Evolutionary conservation across 2,888 invertebrate species (phyloP), one percentile per base, ranked within the genome.

Genomic region (Trachelus stipa): DNA sequence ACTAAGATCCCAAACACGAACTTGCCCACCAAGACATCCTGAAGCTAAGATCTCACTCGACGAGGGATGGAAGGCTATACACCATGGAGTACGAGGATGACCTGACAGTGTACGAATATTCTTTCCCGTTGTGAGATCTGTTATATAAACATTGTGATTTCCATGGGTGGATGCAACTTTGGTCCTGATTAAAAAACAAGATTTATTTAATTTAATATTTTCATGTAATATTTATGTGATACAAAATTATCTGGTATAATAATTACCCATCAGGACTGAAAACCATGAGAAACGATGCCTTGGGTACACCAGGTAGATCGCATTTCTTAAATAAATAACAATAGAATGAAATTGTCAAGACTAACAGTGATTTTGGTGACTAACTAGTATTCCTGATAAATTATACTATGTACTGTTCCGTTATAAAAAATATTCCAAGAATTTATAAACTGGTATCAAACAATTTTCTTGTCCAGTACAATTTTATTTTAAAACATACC

Each of bases 31-130:
- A 1, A 98, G 93, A 90, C 97, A 98, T 1, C 97, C 97, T 1
- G 97, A 96, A 35, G 97, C 97, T 73, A 98, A 93, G 75, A 98
- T 95, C 87, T 97, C 95, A 88, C 96, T 95, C 79, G 95, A 96
- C 11, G 95, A 95, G 0, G 97, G 97, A 92, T 97, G 97, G 91
- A 97, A 98, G 71, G 96, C 96, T 76, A 97, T 94, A 88, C 97
- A 97, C 98, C 98, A 98, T 1, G 97, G 97, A 23, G 97, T 97
- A 68, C 97, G 93, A 2, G 97, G 97, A 91, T 98, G 97, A 0
- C 97, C 97, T 68, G 94, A 93, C 77, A 97, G 91, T 69, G 95
- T 96, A 85, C 95, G 94, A 34, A 96, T 94, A 88, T 96, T 95
- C 89, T 95, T 95, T 0, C 97, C 97, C 85, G 94, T 96, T 33